phyloP scores from a whole-genome alignment of 2,888 invertebrate genomes.

The Mechanitis mazaeus region DNA sequence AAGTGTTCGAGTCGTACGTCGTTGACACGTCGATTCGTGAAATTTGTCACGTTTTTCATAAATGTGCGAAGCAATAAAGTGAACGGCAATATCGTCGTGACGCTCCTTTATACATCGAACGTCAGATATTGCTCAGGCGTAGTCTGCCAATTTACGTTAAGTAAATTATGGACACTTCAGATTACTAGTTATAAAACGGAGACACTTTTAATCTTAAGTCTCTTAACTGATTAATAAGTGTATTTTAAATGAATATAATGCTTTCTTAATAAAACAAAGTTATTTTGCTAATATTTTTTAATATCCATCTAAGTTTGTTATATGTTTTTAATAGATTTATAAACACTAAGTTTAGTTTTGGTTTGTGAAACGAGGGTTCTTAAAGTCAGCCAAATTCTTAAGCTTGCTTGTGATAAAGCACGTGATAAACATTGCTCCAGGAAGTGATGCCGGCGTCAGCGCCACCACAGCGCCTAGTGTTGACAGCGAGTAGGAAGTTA shows the following conservation, averaged over 20 bases:
- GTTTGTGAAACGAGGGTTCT: no score
- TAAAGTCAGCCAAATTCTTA: no score
- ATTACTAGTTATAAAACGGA: no score
- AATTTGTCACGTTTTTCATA: slow-evolving; percentile 45
- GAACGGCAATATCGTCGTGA: slow-evolving; percentile 23
- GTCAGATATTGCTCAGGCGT: slow-evolving; percentile 17
- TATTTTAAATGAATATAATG: no score
- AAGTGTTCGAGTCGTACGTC: slow-evolving; percentile 9
- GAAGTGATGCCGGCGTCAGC: slow-evolving; percentile 29
- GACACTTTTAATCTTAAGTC: no score
- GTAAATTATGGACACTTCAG: neutral
- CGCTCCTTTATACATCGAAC: slow-evolving; percentile 18
- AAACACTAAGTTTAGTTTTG: no score
- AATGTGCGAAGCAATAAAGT: slow-evolving; percentile 38
- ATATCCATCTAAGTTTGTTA: no score
- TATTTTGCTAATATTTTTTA: no score
- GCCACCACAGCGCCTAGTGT: slow-evolving; percentile 28
- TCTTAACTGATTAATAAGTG: no score
- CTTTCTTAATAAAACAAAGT: no score
- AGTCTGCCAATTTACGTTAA: slow-evolving; percentile 12
- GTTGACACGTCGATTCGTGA: slow-evolving; percentile 21
- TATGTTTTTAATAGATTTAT: no score
- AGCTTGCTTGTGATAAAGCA: no score
- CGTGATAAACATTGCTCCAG: slow-evolving; percentile 4
- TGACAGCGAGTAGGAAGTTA: slow-evolving; percentile 48